Conservation (phyloP, 2,888 invertebrate species). For the Epistrophe eligans region DNA sequence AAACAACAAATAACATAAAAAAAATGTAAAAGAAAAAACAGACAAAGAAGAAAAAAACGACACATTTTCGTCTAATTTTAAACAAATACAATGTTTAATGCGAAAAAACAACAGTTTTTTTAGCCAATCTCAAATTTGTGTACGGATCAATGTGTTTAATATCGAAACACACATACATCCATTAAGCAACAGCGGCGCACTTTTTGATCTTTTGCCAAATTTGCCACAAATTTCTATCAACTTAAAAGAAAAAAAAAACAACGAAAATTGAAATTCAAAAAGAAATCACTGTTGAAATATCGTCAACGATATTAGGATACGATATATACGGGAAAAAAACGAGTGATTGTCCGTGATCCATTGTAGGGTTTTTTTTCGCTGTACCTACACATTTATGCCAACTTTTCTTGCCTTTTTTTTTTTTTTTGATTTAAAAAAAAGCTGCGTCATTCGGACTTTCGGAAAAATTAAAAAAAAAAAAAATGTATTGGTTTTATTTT, state of each 20-base stretch:
- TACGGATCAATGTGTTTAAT: conserved; percentile 16
- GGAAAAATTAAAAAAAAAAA: not conserved
- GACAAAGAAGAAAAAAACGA: conserved; percentile 15
- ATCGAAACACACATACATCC: conserved; percentile 40
- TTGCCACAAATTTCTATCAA: conserved; percentile 28
- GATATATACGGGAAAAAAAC: conserved; percentile 29
- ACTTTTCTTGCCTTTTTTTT: not conserved
- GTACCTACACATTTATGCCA: not conserved
- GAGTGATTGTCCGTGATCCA: conserved; percentile 55
- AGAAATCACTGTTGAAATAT: conserved; percentile 49
- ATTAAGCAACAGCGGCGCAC: conserved; percentile 38
- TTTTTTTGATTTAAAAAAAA: conserved; percentile 9
- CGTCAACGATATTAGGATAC: conserved; percentile 30
- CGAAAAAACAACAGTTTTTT: conserved; percentile 36
- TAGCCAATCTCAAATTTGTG: conserved; percentile 14
- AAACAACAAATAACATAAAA: conserved; percentile 42
- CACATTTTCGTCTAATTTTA: conserved; percentile 63
- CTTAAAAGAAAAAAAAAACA: conserved; percentile 19
- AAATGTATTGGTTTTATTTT: conserved; percentile 15
- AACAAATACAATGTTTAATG: conserved; percentile 47
- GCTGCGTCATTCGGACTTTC: conserved; percentile 42
- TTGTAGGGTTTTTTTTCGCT: conserved; percentile 41
- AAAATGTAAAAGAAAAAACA: conserved; percentile 31
- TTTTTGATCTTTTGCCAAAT: conserved; percentile 68
- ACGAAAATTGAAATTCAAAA: not conserved